Evolutionary conservation across 2,113 vertebrate genomes (phyloP).

Genomic region (Terrapene triunguis): DNA sequence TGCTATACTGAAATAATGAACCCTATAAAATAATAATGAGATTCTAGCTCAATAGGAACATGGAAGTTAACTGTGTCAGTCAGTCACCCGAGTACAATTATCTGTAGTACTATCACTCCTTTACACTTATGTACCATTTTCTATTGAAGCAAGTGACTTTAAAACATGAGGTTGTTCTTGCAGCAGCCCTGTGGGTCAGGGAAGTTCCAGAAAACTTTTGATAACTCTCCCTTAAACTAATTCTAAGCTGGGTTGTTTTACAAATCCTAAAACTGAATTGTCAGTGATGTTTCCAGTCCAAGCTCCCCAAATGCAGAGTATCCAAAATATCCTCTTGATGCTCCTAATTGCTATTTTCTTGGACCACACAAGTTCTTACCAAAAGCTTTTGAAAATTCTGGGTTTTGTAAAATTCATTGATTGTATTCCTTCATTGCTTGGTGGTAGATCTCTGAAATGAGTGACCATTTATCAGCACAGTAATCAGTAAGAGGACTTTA

Average conservation of each 20-base stretch:
- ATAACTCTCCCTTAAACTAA: neutral
- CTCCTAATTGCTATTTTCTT: neutral
- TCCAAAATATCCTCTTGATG: neutral
- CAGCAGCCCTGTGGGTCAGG: neutral
- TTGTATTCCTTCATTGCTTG: neutral
- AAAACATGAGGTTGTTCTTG: neutral
- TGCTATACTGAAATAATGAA: neutral
- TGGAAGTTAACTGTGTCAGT: rapidly evolving
- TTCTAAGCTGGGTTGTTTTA: neutral
- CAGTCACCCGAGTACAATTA: neutral
- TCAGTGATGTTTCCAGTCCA: neutral
- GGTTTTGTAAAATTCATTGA: neutral
- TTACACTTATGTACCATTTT: neutral
- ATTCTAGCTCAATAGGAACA: neutral
- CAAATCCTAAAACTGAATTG: neutral
- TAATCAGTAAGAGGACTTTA: neutral
- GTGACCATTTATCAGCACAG: neutral
- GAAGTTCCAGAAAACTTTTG: neutral
- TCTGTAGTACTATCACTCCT: neutral
- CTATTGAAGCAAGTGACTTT: rapidly evolving
- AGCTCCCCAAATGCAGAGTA: neutral
- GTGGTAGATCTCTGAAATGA: rapidly evolving
- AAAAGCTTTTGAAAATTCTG: neutral
- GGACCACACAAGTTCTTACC: neutral
- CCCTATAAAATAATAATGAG: neutral